These are phyloP conservation scores for Laticauda laticaudata DNA, from an alignment of 2,113 vertebrate species.

Conservation along the genomic window DNA sequence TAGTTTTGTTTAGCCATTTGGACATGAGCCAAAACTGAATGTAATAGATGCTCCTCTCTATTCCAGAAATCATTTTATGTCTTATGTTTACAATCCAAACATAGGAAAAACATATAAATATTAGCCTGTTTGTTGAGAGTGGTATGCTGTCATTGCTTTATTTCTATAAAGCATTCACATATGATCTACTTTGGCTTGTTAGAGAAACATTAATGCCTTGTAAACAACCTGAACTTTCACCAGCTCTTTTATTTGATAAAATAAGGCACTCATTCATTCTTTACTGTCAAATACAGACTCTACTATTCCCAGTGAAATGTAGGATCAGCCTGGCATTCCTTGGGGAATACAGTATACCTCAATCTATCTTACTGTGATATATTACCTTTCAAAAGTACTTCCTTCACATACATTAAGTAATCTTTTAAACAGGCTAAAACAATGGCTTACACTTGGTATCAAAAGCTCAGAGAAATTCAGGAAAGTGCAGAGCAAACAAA, in stretches of 20 bases:
- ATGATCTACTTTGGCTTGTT: neutral
- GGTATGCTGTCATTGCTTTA: neutral
- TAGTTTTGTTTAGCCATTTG: neutral
- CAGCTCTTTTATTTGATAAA: conserved; percentile 11
- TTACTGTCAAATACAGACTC: conserved; percentile 25
- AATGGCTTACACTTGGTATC: conserved; percentile 7
- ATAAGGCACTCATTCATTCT: conserved; percentile 28
- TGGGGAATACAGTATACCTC: conserved; percentile 37
- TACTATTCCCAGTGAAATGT: neutral
- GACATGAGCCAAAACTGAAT: neutral
- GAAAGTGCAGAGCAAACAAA: conserved; percentile 35
- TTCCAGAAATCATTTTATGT: neutral
- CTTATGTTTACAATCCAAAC: neutral
- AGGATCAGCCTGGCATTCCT: conserved; percentile 24
- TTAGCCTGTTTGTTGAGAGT: neutral
- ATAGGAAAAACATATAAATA: neutral
- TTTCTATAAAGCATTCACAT: conserved; percentile 1
- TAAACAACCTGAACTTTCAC: neutral
- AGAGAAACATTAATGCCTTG: conserved; percentile 16
- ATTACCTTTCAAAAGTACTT: conserved; percentile 57
- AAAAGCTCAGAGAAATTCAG: conserved; percentile 36
- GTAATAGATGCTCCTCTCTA: too few species aligned
- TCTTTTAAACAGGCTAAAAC: conserved; percentile 40
- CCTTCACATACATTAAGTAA: conserved; percentile 45
- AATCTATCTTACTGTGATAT: conserved; percentile 44